These are phyloP conservation scores for Clarias pachynema DNA, from an alignment of 2,797 vertebrate species.

Conservation along the genomic window DNA sequence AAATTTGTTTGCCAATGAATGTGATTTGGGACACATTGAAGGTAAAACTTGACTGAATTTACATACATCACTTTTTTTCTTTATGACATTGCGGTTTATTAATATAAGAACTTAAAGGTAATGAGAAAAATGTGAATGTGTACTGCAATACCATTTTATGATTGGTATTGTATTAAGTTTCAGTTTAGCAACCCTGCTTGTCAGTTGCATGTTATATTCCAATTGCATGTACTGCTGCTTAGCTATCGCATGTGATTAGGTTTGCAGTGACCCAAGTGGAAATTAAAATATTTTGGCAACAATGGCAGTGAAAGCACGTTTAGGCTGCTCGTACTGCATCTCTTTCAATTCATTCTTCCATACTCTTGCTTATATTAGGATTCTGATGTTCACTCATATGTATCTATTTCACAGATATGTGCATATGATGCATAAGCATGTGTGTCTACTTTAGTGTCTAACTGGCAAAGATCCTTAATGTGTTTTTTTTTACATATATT, in stretches of 20 bases:
- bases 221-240: conserved; percentile 57
- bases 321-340: conserved; percentile 50
- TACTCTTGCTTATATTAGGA: conserved; percentile 40
- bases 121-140: not conserved
- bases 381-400: conserved; percentile 12
- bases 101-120: not conserved
- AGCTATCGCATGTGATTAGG: conserved; percentile 51
- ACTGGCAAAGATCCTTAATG: conserved; percentile 76
- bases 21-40: conserved; percentile 7
- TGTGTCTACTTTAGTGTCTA: conserved; percentile 66
- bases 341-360: conserved; percentile 43
- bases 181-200: not conserved
- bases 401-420: conserved; percentile 50
- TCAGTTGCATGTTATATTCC: conserved; percentile 27
- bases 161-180: not conserved
- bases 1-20: not conserved
- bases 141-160: not conserved
- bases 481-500: conserved; percentile 58
- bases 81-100: conserved; percentile 6
- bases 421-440: conserved; percentile 62
- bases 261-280: conserved; percentile 50
- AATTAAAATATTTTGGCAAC: conserved; percentile 62
- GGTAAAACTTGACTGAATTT: conserved; percentile 14
- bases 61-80: conserved; percentile 8
- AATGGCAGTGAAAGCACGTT: conserved; percentile 78